Percentiles rank a stretch among this genome's conserved stretches.
phyloP scores from a whole-genome alignment of 1,140 invertebrate species.

The Drosophila kanapiae region DNA sequence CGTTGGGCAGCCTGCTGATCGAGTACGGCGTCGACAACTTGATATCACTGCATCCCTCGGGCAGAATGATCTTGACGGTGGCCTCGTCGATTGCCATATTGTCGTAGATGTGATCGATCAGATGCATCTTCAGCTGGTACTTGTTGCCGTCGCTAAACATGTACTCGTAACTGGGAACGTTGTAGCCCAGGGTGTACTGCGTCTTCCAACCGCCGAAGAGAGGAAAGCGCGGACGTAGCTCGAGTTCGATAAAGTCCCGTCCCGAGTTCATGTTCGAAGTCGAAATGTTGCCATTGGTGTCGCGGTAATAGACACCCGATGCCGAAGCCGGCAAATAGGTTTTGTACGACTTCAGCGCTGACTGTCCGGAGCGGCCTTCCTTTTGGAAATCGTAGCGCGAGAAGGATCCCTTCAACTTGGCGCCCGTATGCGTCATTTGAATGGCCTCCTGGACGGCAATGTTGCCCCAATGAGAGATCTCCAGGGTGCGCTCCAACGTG shows the following conservation, averaged over 20 bases:
- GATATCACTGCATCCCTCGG: constrained; percentile 95
- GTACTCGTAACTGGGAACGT: constrained; percentile 98
- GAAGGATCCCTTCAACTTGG: constrained; percentile 97
- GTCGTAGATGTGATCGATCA: constrained; percentile 98
- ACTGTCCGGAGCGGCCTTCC: constrained; percentile 92
- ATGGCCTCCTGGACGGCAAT: constrained; percentile 98
- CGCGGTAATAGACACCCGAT: constrained; percentile 96
- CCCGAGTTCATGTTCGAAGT: constrained; percentile 96
- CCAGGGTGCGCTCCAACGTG: constrained; percentile 93
- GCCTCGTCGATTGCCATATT: constrained; percentile 98
- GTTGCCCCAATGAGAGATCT: constrained; percentile 99
- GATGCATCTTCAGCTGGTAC: constrained; percentile 95
- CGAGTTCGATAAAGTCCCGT: constrained; percentile 97
- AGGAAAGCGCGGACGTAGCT: constrained; percentile 97
- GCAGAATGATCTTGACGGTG: constrained; percentile 96
- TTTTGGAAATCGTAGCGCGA: constrained; percentile 98
- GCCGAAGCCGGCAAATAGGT: constrained; percentile 95
- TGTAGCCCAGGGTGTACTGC: constrained; percentile 98
- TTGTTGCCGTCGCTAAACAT: constrained; percentile 93
- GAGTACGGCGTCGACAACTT: constrained; percentile 93
- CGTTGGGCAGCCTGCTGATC: constrained; percentile 91
- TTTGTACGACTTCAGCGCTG: constrained; percentile 96
- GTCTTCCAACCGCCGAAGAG: constrained; percentile 99
- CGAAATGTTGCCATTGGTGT: constrained; percentile 99
- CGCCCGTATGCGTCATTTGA: constrained; percentile 96